Percentiles rank a stretch among this genome's conserved stretches.
Conservation (phyloP, 2,113 vertebrate species). For the Sinosuthora webbiana region DNA sequence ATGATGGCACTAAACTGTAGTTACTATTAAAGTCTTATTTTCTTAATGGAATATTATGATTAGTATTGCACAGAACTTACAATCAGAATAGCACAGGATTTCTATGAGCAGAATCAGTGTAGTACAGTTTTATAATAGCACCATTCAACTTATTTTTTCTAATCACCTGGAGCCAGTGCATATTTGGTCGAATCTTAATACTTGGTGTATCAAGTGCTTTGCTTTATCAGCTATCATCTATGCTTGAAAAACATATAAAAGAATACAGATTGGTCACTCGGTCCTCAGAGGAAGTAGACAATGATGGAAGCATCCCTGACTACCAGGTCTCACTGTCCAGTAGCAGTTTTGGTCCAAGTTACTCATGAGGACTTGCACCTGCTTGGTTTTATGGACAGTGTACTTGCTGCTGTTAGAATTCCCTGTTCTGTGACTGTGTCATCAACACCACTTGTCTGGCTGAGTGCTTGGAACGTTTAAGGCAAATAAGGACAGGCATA, state of each 20-base stretch:
- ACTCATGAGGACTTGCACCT: neutral
- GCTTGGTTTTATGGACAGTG: neutral
- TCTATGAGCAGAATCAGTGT: neutral
- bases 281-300: neutral
- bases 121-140: neutral
- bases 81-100: neutral
- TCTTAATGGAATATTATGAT: neutral
- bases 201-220: neutral
- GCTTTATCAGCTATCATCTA: neutral
- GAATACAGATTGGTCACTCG: neutral
- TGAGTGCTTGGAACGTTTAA: neutral
- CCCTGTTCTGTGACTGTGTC: neutral
- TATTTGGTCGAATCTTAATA: neutral
- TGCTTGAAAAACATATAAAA: neutral
- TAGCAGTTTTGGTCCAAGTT: neutral
- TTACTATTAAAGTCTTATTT: neutral
- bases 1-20: neutral
- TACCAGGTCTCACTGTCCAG: neutral
- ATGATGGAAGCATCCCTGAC: neutral
- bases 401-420: neutral
- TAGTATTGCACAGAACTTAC: neutral
- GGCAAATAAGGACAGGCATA: neutral
- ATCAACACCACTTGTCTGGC: neutral
- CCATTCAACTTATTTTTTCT: neutral
- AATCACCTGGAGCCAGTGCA: neutral